Base-by-base conservation (phyloP, 2,888 invertebrate species). In the Leucophenga montana region DNA sequence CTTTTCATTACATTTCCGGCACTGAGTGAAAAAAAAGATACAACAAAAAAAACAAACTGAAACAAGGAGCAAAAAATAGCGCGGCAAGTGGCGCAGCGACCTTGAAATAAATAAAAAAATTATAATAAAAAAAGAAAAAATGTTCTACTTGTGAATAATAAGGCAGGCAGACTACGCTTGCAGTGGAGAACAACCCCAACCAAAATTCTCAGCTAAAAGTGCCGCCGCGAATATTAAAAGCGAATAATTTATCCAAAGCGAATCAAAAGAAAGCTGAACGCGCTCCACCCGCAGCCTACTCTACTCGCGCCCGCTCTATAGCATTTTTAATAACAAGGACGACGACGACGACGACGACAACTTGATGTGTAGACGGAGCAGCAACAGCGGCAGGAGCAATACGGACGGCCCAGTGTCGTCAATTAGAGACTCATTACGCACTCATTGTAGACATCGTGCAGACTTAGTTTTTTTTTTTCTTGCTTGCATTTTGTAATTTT, bases 361-460 rank as follows among this genome's bases (percentile, higher is more conserved):
- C 39, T 39, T 39, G 39, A 11, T 39, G 39, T 5, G 8, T 11
- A 18, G 22, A 22, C 22, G 9, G 18, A 56, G 11, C 22, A 56
- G 56, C 22, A 18, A 9, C 18, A 27, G 27, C 14, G n/a, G 46
- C 44, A 16, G 66, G 8, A 27, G 39, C 27, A 20, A 39, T 5
- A 22, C 61, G 44, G 57, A 61, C 71, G 72, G 74, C 85, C 79
- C 79, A 83, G 77, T 82, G 83, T 76, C 84, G 80, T 79, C 86
- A 85, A 86, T 86, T 86, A 86, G 85, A 86, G 83, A 84, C 84
- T 86, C 85, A 86, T 86, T 86, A 86, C 84, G 83, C 83, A 82
- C 77, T 77, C 80, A 83, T 78, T 85, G 84, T 84, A 85, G 85
- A 86, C 87, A 80, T 75, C 80, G 79, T 76, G 74, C 85, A 86